Base-by-base conservation (phyloP, 1,140 invertebrate genomes). In the Heliothis subflexa region DNA sequence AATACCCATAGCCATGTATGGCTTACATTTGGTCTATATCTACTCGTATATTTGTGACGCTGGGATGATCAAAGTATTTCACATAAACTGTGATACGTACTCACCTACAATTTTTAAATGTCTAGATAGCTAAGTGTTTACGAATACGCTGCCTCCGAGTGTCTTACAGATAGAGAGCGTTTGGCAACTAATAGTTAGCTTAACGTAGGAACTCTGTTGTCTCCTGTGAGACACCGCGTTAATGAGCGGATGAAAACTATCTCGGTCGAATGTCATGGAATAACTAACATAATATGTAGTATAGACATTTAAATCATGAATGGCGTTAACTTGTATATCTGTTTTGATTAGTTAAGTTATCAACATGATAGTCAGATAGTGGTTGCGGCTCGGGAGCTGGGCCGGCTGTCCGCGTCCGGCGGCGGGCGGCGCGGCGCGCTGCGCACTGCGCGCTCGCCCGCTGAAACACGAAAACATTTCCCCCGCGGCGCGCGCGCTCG, bases 381-480 rank as follows among this genome's bases (percentile, higher is more conserved):
- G 50, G 57, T 18, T 21, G 33, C 13, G 59, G 13, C 62, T 78
- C 62, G 5, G 21, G 62, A 68, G 40, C 59, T 52, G 49, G 50
- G 14, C 14, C 47, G 49, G 21, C 70, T 25, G 59, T 50, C 70
- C 28, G 25, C 50, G 74, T 59, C 14, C 12, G 52, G 57, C 28
- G 10, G 25, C n/a, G 47, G 52, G 28, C 59, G 47, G 68, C 71
- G 80, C 82, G 50, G 21, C 21, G 21, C 21, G 21, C 21, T 25
- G 21, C 21, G 21, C 21, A 33, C 61, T 16, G 18, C 78, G 45
- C 16, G 50, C 50, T 70, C 62, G 40, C 68, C 21, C 64, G 80
- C 82, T 79, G 78, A 78, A 81, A 80, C 64, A 47, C 52, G 80
- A 64, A 77, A 81, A 61, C 45, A 49, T 18, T 57, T 73, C 21